Evolutionary conservation across 2,113 vertebrate species (phyloP).

Genomic region (Plecturocebus donacophilus): DNA sequence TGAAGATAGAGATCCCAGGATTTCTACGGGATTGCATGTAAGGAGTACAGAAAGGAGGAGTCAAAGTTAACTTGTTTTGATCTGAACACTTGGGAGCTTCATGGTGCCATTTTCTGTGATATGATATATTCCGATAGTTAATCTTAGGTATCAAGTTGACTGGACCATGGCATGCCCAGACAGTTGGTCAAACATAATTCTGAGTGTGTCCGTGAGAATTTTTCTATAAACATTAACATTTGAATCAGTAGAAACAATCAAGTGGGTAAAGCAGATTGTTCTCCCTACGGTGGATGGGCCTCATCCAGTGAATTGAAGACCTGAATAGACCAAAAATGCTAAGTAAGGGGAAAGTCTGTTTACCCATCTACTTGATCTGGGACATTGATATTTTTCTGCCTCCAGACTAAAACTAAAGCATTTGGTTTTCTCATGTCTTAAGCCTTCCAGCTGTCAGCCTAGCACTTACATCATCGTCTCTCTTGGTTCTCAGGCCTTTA

Average conservation of each 20-base stretch:
- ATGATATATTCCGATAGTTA: neutral
- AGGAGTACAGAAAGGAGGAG: neutral
- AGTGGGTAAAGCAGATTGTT: neutral
- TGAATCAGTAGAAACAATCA: neutral
- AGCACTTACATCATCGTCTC: neutral
- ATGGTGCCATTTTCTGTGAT: neutral
- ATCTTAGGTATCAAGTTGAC: neutral
- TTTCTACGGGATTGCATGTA: neutral
- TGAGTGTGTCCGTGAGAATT: neutral
- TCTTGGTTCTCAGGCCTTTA: neutral
- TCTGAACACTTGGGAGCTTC: neutral
- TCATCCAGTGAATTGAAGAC: neutral
- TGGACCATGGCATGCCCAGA: neutral
- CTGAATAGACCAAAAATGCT: neutral
- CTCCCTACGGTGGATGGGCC: neutral
- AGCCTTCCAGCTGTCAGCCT: neutral
- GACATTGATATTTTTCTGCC: neutral
- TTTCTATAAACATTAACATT: neutral
- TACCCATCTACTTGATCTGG: neutral
- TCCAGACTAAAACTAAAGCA: neutral
- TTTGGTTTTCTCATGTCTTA: neutral
- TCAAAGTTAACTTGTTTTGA: neutral
- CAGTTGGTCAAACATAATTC: neutral
- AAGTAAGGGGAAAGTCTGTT: neutral
- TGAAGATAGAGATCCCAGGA: neutral